Conservation (phyloP, 1,140 invertebrate genomes). For the Drosophila asahinai region DNA sequence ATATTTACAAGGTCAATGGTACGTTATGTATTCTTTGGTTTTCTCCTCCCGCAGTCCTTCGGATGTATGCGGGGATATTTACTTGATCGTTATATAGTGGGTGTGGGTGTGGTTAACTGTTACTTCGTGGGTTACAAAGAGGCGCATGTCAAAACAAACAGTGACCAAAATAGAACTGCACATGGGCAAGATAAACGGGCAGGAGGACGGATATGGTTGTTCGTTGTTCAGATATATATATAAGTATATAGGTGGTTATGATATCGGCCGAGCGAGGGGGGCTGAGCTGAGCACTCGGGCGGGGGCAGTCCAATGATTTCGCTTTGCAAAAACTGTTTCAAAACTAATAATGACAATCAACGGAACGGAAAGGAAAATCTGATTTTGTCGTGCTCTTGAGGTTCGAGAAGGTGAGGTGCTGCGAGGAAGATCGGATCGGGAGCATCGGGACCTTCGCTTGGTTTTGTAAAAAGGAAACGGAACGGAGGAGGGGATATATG, state of each 20-base stretch:
- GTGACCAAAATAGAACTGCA: conserved; percentile 68
- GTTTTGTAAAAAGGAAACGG: conserved; percentile 47
- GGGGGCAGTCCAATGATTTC: conserved; percentile 32
- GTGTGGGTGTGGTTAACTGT: conserved; percentile 45
- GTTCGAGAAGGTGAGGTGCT: conserved; percentile 38
- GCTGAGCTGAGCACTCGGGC: conserved; percentile 34
- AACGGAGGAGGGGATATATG: conserved; percentile 32
- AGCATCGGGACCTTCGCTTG: conserved; percentile 34
- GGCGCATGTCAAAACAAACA: conserved; percentile 72
- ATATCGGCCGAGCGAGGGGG: conserved; percentile 18
- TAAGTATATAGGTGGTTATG: conserved; percentile 13
- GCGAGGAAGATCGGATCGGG: conserved; percentile 22
- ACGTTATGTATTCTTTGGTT: conserved; percentile 29
- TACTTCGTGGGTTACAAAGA: conserved; percentile 64
- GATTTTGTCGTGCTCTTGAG: conserved; percentile 57
- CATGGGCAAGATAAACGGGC: conserved; percentile 63
- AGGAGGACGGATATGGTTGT: conserved; percentile 47
- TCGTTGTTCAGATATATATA: conserved; percentile 36
- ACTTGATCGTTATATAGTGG: conserved; percentile 37
- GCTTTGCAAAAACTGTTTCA: conserved; percentile 35
- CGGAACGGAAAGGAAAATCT: conserved; percentile 33
- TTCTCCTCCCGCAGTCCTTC: conserved; percentile 49
- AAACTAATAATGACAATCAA: conserved; percentile 46
- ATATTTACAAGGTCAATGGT: conserved; percentile 76
- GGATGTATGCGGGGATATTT: conserved; percentile 42